Base-by-base conservation (phyloP, 1,140 invertebrate genomes). In the Drosophila grimshawi region DNA sequence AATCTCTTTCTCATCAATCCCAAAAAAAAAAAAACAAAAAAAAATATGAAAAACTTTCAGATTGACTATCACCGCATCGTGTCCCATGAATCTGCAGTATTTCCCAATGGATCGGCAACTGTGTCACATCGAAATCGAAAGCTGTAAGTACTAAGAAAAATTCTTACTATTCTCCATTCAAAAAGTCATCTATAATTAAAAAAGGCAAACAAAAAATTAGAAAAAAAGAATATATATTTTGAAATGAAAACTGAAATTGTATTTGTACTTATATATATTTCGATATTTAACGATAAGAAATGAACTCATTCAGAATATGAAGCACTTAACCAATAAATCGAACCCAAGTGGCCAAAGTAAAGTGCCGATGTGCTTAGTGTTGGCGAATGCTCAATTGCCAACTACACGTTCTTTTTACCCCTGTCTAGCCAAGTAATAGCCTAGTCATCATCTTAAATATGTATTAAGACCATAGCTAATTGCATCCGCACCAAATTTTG, bases 21-120 rank as follows among this genome's bases (percentile, higher is more conserved):
- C 59, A 51, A 57, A 68, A 75, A 48, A 75, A 69, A 78, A 66
- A 32, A 35, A 37, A n/a, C n/a, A 46, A n/a, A 46, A 59, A 43
- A 61, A 56, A 70, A 61, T 67, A 63, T 67, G 30, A 11, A 19
- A 41, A 61, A 62, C 33, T 63, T 55, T 27, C 63, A 98, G 98
- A 94, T 95, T 99, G 94, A 99, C 98, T 80, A 98, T 99, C 91
- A 99, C 98, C 67, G 97, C 98, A 80, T 98, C 97, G 82, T 99
- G 98, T 94, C 98, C 98, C 32, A 99, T 99, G 98, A 97, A 98
- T 94, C 95, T 99, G 70, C 97, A 98, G 92, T 98, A 98, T 93
- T 99, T 99, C 94, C 98, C 98, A 4, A 98, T 99, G 97, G 98
- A 99, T 93, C 96, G 97, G 91, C 98, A 99, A 93, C 94, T 98